A percentile compares a stretch with the other conserved stretches of the same genome.
These are phyloP conservation scores for Sciurus vulgaris DNA, from an alignment of 2,797 vertebrate genomes.

Conservation along the genomic window DNA sequence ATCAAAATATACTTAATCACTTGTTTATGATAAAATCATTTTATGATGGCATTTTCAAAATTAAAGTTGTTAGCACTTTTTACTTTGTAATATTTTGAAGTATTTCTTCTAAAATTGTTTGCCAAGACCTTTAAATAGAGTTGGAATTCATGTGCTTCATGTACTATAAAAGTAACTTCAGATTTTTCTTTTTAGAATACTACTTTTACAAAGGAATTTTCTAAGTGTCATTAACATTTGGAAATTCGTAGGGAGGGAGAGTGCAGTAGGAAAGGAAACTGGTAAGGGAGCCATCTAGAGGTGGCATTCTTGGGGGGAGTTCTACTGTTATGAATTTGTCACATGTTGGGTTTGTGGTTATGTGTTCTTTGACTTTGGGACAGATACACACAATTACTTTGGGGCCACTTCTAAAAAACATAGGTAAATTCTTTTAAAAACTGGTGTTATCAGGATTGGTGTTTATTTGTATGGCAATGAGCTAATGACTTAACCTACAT, in stretches of 20 bases:
- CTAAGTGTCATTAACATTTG: slow-evolving; percentile 67
- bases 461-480: slow-evolving; percentile 52
- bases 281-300: slow-evolving; percentile 62
- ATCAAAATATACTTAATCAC: slow-evolving; percentile 51
- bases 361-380: slow-evolving; percentile 44
- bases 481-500: slow-evolving; percentile 4
- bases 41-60: slow-evolving; percentile 66
- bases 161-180: slow-evolving; percentile 61
- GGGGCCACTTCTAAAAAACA: neutral
- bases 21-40: slow-evolving; percentile 53
- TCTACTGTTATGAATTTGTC: slow-evolving; percentile 24
- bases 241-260: slow-evolving; percentile 49
- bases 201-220: slow-evolving; percentile 77
- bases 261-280: slow-evolving; percentile 62
- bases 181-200: slow-evolving; percentile 71
- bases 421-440: slow-evolving; percentile 31
- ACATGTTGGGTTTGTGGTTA: slow-evolving; percentile 33
- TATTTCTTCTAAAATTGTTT: slow-evolving; percentile 47
- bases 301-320: neutral
- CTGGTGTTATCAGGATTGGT: slow-evolving; percentile 13
- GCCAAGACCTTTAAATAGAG: slow-evolving; percentile 58
- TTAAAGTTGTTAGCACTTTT: slow-evolving; percentile 59
- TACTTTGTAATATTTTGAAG: slow-evolving; percentile 59
- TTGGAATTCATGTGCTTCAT: slow-evolving; percentile 58
- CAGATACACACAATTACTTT: neutral